Percentiles rank a stretch among this genome's conserved stretches.
phyloP scores from a whole-genome alignment of 53 echinoderm and acorn worm genomes.

The Hippasteria phrygiana region DNA sequence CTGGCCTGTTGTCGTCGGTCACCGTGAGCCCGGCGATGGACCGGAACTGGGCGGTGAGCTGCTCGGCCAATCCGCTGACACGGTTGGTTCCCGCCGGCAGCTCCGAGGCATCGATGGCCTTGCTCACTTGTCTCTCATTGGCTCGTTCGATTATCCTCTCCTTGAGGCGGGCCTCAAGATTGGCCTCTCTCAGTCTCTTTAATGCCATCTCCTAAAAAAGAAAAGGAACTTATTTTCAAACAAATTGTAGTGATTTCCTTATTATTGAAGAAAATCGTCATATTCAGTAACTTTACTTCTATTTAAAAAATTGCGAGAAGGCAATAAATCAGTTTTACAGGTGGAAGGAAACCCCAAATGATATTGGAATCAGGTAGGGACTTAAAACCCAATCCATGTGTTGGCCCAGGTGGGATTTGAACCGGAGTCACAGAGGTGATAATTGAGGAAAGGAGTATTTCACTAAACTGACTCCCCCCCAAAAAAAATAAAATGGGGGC shows the following conservation, averaged over 20 bases:
- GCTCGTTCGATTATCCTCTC: slow-evolving; percentile 41
- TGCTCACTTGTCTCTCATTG: slow-evolving; percentile 34
- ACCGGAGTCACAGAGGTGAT: no score
- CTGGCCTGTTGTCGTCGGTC: slow-evolving; percentile 47
- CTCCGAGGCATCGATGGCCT: slow-evolving; percentile 20
- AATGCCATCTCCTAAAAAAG: slow-evolving; percentile 32
- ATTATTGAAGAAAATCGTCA: no score
- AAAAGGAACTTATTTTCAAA: not conserved
- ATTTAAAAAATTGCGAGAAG: no score
- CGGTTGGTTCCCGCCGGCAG: slow-evolving; percentile 65
- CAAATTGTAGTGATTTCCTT: not conserved
- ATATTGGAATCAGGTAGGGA: no score
- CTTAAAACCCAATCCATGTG: no score
- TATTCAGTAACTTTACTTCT: no score
- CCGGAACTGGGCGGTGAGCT: slow-evolving; percentile 81
- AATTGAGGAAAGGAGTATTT: no score
- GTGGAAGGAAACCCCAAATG: no score
- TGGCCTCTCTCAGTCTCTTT: slow-evolving; percentile 30
- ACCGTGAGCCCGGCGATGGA: slow-evolving; percentile 78
- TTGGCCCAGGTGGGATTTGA: no score
- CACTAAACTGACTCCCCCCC: no score
- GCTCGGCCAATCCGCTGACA: slow-evolving; percentile 90
- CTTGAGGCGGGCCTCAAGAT: slow-evolving; percentile 45
- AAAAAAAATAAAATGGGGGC: no score
- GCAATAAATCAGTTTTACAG: no score